A percentile compares a stretch with the other conserved stretches of the same genome.
Conservation (phyloP, 53 echinoderm and acorn worm genomes). For the Crossaster papposus region DNA sequence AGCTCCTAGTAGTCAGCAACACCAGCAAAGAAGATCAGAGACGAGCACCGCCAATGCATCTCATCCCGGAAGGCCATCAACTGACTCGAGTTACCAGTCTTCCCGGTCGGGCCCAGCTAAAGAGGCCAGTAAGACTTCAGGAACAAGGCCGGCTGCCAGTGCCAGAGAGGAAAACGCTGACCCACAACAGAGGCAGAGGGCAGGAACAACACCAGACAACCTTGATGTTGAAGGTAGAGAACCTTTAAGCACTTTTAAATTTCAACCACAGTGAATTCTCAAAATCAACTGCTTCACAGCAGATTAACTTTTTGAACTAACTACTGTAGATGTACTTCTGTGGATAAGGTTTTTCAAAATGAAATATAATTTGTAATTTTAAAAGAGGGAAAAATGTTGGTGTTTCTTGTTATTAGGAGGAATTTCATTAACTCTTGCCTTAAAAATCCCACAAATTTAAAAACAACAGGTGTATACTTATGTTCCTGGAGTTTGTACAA, state of each 20-base stretch:
- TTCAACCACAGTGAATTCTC: background rate
- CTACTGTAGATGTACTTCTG: no score
- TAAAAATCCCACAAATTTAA: no score
- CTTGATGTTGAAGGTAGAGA: conserved; percentile 40
- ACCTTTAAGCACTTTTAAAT: background rate
- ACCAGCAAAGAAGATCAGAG: conserved; percentile 13
- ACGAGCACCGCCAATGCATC: background rate
- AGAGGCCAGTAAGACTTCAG: background rate
- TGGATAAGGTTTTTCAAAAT: no score
- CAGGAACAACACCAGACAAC: conserved; percentile 2
- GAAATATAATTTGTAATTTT: no score
- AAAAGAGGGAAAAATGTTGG: background rate
- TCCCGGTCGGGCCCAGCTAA: background rate
- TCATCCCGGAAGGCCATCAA: conserved; percentile 6
- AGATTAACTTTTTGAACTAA: no score
- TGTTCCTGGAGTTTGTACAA: no score
- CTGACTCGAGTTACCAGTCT: background rate
- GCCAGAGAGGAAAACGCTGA: background rate
- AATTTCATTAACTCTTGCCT: background rate
- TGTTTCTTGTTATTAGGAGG: background rate
- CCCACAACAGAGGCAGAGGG: background rate
- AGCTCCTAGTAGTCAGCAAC: background rate
- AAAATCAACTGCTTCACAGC: background rate
- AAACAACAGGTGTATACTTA: no score
- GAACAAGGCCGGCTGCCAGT: background rate